phyloP scores from a whole-genome alignment of 2,113 vertebrate species.

The Craseonycteris thonglongyai region DNA sequence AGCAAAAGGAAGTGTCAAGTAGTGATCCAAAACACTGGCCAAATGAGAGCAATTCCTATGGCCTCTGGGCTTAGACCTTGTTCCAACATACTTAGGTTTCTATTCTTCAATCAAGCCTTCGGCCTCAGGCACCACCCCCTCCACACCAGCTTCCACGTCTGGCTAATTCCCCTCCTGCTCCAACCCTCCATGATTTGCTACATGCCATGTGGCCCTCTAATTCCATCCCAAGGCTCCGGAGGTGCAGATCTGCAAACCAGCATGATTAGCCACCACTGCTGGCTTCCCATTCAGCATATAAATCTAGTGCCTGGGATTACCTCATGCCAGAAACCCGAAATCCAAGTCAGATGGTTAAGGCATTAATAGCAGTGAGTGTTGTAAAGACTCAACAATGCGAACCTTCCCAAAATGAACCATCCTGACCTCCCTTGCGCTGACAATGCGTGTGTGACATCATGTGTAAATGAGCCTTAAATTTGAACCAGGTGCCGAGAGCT shows the following conservation, averaged over 20 bases:
- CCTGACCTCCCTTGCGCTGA: slow-evolving; percentile 78
- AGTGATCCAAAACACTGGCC: neutral
- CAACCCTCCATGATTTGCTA: slow-evolving; percentile 60
- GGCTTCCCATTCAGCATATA: slow-evolving; percentile 41
- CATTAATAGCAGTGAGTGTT: slow-evolving; percentile 76
- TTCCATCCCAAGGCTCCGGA: slow-evolving; percentile 72
- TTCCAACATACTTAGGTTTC: no score
- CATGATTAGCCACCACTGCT: slow-evolving; percentile 58
- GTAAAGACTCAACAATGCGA: slow-evolving; percentile 75
- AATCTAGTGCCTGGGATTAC: slow-evolving; percentile 69
- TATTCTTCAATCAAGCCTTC: neutral
- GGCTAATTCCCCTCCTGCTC: slow-evolving; percentile 53
- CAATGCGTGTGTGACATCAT: slow-evolving; percentile 82
- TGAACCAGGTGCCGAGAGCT: slow-evolving; percentile 79
- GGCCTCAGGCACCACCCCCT: neutral
- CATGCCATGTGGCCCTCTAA: slow-evolving; percentile 57
- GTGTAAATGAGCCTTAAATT: slow-evolving; percentile 82
- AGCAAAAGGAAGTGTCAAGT: neutral
- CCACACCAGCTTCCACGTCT: slow-evolving; percentile 37
- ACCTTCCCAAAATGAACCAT: slow-evolving; percentile 77
- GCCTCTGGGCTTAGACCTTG: neutral
- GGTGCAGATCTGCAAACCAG: slow-evolving; percentile 61
- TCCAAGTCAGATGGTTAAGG: slow-evolving; percentile 75
- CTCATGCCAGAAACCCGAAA: slow-evolving; percentile 75
- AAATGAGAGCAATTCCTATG: neutral